Percentiles rank a stretch among this genome's conserved stretches.
phyloP scores from a whole-genome alignment of 2,113 vertebrate species.

The Oreotrochilus melanogaster region DNA sequence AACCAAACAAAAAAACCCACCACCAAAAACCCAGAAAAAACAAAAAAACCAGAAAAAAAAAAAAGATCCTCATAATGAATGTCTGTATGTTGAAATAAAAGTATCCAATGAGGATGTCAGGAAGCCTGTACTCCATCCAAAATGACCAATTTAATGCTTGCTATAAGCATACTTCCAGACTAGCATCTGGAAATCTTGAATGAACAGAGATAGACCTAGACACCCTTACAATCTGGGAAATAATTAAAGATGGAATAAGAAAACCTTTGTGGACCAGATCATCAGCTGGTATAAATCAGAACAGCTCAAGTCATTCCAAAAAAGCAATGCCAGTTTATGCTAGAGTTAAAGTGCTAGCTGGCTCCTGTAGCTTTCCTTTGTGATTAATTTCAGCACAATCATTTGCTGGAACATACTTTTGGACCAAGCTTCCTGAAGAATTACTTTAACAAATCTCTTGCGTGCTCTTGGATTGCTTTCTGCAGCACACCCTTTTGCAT shows the following conservation, averaged over 20 bases:
- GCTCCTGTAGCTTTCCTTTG: constrained; percentile 50
- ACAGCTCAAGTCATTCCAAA: constrained; percentile 23
- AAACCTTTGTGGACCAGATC: constrained; percentile 36
- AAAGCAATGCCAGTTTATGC: constrained; percentile 55
- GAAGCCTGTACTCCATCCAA: constrained; percentile 28
- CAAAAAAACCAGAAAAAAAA: too few species aligned
- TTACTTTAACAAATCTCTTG: constrained; percentile 63
- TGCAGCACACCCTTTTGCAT: constrained; percentile 46
- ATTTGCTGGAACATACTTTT: constrained; percentile 60
- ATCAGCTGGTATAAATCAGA: constrained; percentile 63
- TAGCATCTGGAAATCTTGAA: constrained; percentile 65
- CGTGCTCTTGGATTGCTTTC: constrained; percentile 18
- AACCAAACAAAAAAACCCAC: too few species aligned
- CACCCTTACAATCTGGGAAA: constrained; percentile 44
- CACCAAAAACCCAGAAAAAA: too few species aligned
- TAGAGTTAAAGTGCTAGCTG: constrained; percentile 42
- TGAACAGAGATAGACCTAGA: constrained; percentile 49
- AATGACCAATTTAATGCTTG: constrained; percentile 40
- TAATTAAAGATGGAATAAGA: constrained; percentile 47
- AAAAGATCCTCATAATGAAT: not conserved
- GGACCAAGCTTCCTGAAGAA: constrained; percentile 26
- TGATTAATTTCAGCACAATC: constrained; percentile 59
- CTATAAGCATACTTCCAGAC: constrained; percentile 32
- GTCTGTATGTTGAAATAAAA: not conserved
- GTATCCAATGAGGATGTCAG: constrained; percentile 6